Percentiles rank a stretch among this genome's conserved stretches.
Evolutionary conservation across 1,140 invertebrate genomes (phyloP).

Genomic region (Cataglyphis hispanica): DNA sequence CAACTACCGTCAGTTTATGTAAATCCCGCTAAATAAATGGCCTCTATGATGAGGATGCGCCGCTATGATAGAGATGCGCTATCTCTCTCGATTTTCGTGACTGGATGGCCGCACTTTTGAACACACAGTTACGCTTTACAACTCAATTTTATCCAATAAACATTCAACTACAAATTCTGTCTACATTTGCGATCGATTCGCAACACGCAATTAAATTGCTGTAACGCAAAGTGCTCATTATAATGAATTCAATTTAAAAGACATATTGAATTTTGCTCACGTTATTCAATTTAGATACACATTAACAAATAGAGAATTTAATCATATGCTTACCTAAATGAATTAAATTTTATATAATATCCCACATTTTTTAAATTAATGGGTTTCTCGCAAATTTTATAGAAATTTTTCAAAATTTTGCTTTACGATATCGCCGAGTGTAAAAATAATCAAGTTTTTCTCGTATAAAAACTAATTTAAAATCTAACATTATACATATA

Average conservation of each 20-base stretch:
- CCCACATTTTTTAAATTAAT: slow-evolving; percentile 43
- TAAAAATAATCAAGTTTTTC: slow-evolving; percentile 16
- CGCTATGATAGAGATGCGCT: slow-evolving; percentile 62
- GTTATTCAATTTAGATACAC: slow-evolving; percentile 31
- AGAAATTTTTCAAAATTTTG: slow-evolving; percentile 43
- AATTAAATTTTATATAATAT: slow-evolving; percentile 27
- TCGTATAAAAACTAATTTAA: slow-evolving; percentile 40
- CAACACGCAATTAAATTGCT: slow-evolving; percentile 49
- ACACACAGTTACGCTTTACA: slow-evolving; percentile 53
- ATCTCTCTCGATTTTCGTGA: slow-evolving; percentile 68
- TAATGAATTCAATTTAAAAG: slow-evolving; percentile 50
- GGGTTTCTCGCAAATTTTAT: slow-evolving; percentile 30
- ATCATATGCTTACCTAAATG: slow-evolving; percentile 1
- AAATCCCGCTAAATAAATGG: slow-evolving; percentile 72
- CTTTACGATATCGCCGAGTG: background rate
- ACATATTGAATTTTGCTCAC: slow-evolving; percentile 28
- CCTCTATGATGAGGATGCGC: slow-evolving; percentile 54
- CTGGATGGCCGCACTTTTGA: slow-evolving; percentile 63
- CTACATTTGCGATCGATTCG: slow-evolving; percentile 50
- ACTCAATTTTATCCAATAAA: slow-evolving; percentile 55
- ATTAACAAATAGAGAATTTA: slow-evolving; percentile 22
- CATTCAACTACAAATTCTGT: slow-evolving; percentile 36
- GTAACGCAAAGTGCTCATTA: slow-evolving; percentile 45
- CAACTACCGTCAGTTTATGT: slow-evolving; percentile 68
- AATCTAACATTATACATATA: slow-evolving; percentile 12